Evolutionary conservation across 2,113 vertebrate species (phyloP).

Genomic region (Panthera leo): DNA sequence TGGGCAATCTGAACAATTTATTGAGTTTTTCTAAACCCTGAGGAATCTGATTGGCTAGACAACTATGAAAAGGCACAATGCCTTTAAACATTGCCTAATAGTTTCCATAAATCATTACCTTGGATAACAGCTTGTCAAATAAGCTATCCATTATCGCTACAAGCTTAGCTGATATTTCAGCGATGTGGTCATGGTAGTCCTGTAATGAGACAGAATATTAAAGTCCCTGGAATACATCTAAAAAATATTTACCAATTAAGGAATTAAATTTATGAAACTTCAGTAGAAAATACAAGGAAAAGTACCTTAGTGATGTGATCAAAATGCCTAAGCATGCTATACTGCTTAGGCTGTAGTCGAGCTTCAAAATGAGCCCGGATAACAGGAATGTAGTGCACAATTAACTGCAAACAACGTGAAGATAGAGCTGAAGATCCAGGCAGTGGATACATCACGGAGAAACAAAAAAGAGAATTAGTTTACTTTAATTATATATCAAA

Average conservation of each 20-base stretch:
- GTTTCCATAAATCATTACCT: conserved; percentile 87
- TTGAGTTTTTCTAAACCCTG: neutral
- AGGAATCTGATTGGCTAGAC: neutral
- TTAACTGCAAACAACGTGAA: conserved; percentile 97
- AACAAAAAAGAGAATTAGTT: conserved; percentile 47
- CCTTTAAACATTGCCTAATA: conserved; percentile 53
- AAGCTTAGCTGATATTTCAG: conserved; percentile 97
- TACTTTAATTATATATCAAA: conserved; percentile 40
- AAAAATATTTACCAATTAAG: conserved; percentile 37
- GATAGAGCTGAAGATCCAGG: conserved; percentile 89
- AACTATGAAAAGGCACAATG: conserved; percentile 11
- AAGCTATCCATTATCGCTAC: conserved; percentile 99
- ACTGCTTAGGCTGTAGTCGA: conserved; percentile 96
- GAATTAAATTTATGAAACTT: conserved; percentile 50
- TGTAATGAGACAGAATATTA: conserved; percentile 83
- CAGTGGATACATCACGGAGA: neutral
- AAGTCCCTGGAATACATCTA: conserved; percentile 26
- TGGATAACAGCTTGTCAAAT: conserved; percentile 96
- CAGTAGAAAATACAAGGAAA: conserved; percentile 63
- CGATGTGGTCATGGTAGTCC: conserved; percentile 98
- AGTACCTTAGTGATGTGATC: conserved; percentile 99
- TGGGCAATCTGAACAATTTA: neutral
- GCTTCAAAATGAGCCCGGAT: conserved; percentile 96
- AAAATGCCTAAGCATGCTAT: conserved; percentile 95
- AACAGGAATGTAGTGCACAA: conserved; percentile 97